Evolutionary conservation across 2,113 vertebrate genomes (phyloP).

Genomic region (Galemys pyrenaicus): DNA sequence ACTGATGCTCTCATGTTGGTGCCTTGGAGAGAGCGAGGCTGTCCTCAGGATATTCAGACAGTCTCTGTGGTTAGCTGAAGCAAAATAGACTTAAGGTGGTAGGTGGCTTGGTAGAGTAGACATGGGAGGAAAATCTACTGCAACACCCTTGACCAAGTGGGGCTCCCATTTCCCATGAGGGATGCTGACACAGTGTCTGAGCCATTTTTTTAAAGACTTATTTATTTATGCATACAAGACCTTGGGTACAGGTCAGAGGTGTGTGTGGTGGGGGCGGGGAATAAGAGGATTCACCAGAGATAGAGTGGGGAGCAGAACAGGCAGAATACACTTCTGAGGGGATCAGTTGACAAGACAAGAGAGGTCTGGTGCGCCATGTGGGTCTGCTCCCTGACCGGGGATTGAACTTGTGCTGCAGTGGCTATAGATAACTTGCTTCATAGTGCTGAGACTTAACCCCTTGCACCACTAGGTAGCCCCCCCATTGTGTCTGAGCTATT

Average conservation of each 20-base stretch:
- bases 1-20: neutral
- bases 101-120: neutral
- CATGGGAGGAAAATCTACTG: neutral
- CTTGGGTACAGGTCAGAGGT: no score
- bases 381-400: no score
- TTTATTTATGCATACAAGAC: no score
- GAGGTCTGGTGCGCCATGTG: no score
- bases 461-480: neutral
- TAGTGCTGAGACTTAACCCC: no score
- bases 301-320: no score
- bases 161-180: neutral
- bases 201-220: constrained; percentile 35
- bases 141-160: neutral
- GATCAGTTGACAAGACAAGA: no score
- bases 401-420: no score
- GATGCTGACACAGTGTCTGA: neutral
- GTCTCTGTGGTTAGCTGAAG: neutral
- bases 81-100: neutral
- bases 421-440: no score
- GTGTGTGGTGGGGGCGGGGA: no score
- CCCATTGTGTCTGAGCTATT: neutral
- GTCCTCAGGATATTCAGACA: neutral
- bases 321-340: no score
- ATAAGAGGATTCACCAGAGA: no score
- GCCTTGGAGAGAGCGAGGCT: neutral